phyloP scores from a whole-genome alignment of 2,797 vertebrate genomes.

The Nasua narica region DNA sequence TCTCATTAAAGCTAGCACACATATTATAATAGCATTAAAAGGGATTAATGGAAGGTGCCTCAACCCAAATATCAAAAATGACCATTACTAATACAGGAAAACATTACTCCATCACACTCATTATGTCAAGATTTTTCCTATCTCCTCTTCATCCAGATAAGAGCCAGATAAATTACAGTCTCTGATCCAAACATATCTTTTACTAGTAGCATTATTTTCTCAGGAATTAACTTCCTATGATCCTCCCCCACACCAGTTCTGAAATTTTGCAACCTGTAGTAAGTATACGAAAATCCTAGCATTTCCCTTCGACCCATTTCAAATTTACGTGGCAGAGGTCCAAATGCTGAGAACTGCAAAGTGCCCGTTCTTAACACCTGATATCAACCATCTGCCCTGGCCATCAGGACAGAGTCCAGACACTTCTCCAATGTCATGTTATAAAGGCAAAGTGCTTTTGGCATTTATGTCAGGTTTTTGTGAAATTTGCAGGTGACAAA shows the following conservation, averaged over 20 bases:
- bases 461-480: constrained; percentile 37
- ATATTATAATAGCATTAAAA: neutral
- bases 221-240: neutral
- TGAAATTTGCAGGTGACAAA: constrained; percentile 34
- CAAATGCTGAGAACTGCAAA: neutral
- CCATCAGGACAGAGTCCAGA: neutral
- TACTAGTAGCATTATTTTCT: neutral
- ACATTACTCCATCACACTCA: neutral
- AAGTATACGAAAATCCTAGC: constrained; percentile 17
- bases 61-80: neutral
- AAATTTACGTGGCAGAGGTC: neutral
- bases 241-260: neutral
- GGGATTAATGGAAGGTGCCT: neutral
- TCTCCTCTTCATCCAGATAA: neutral
- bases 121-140: neutral
- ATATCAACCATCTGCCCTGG: neutral
- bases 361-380: constrained; percentile 38
- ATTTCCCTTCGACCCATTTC: neutral
- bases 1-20: neutral
- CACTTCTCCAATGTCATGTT: constrained; percentile 27
- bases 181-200: neutral
- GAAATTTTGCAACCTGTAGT: constrained; percentile 1
- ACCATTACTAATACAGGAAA: neutral
- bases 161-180: neutral
- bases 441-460: neutral